Conservation (phyloP, 2,113 vertebrate species). For the Proterorhinus semilunaris region DNA sequence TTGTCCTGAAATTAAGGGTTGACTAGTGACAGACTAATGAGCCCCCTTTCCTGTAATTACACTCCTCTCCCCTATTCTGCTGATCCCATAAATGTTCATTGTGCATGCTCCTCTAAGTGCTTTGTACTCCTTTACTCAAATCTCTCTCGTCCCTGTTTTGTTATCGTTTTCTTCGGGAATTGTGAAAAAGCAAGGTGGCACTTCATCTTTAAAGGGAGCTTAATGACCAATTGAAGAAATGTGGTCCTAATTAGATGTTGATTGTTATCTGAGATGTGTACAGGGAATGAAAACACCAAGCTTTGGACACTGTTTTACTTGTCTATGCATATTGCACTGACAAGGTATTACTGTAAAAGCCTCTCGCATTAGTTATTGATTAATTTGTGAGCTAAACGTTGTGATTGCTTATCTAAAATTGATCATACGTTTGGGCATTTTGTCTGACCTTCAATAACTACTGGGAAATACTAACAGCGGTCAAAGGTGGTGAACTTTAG, state of each 20-base stretch:
- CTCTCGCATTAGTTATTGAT: too few relatives aligned
- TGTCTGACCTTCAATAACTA: conserved; percentile 10
- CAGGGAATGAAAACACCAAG: conserved; percentile 20
- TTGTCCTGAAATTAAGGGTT: conserved; percentile 58
- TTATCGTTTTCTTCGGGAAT: conserved; percentile 33
- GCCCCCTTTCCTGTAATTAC: conserved; percentile 68
- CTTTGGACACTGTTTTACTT: conserved; percentile 28
- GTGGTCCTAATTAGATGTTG: conserved; percentile 62
- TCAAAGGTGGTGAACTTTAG: background rate
- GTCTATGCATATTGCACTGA: conserved; percentile 12
- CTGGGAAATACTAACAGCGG: conserved; percentile 24
- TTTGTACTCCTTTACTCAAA: conserved; percentile 12
- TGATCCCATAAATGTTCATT: conserved; percentile 31
- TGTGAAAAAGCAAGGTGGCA: conserved; percentile 51
- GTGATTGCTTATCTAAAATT: too few relatives aligned
- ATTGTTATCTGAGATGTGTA: conserved; percentile 58
- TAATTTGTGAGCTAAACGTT: too few relatives aligned
- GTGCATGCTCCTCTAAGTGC: conserved; percentile 16
- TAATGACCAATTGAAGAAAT: conserved; percentile 59
- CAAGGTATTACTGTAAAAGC: too few relatives aligned
- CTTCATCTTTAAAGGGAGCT: conserved; percentile 50
- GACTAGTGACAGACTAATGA: conserved; percentile 67
- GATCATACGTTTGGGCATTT: background rate
- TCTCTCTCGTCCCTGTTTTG: conserved; percentile 5
- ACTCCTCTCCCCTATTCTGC: conserved; percentile 35